Evolutionary conservation across 2,797 vertebrate species (phyloP).

Genomic region (Neosalanx taihuensis): DNA sequence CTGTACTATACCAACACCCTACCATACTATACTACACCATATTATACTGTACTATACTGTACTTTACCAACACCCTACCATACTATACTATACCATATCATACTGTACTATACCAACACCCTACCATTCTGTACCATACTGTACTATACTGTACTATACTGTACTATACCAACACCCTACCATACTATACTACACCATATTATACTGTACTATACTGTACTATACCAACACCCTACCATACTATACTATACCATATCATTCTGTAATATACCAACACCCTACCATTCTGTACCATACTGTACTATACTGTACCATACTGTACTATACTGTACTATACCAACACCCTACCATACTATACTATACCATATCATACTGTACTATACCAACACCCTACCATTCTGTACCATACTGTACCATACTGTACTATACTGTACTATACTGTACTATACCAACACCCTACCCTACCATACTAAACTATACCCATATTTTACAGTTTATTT

Average conservation of each 20-base stretch:
- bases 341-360: no score
- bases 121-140: background rate
- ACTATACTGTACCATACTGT: background rate
- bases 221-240: no score
- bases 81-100: background rate
- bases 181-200: background rate
- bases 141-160: background rate
- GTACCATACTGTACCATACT: background rate
- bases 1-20: background rate
- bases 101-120: background rate
- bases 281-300: background rate
- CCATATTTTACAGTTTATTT: background rate
- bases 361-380: background rate
- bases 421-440: background rate
- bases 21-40: background rate
- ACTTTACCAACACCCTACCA: background rate
- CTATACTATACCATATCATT: background rate
- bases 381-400: background rate
- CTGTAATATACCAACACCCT: background rate
- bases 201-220: background rate
- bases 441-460: background rate
- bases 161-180: no score
- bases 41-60: background rate
- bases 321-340: no score
- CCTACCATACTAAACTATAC: background rate